Conservation (phyloP, 1,140 invertebrate species). For the Phthorimaea operculella region DNA sequence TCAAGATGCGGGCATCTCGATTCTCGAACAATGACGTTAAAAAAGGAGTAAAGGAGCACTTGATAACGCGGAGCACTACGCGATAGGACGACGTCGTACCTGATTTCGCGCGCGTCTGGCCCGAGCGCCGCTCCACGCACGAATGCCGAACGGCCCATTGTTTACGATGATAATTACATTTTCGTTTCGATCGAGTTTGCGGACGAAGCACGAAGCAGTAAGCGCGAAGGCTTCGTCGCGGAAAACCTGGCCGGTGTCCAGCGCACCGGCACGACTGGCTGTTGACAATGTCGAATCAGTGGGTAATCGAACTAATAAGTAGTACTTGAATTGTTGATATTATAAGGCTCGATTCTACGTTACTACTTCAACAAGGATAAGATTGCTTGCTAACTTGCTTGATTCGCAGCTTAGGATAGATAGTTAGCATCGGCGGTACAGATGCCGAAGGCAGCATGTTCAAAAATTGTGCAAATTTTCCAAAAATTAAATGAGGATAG, state of each 20-base stretch:
- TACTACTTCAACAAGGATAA: too few species aligned
- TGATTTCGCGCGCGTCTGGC: slow-evolving; percentile 44
- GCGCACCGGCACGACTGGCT: slow-evolving; percentile 19
- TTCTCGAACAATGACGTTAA: slow-evolving; percentile 21
- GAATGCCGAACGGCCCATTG: slow-evolving; percentile 53
- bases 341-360: too few species aligned
- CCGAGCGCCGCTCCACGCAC: slow-evolving; percentile 45
- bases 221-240: slow-evolving; percentile 46
- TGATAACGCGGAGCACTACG: slow-evolving; percentile 36
- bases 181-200: slow-evolving; percentile 59
- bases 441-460: too few species aligned
- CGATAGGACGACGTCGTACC: slow-evolving; percentile 29
- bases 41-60: slow-evolving; percentile 17
- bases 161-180: slow-evolving; percentile 61
- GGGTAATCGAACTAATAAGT: too few species aligned
- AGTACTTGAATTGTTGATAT: too few species aligned
- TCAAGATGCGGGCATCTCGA: slow-evolving; percentile 28
- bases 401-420: too few species aligned
- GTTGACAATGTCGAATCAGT: too few species aligned
- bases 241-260: slow-evolving; percentile 52
- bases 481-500: too few species aligned
- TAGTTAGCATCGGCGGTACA: too few species aligned
- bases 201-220: slow-evolving; percentile 3
- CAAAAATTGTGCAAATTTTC: too few species aligned
- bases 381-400: too few species aligned